Conservation (phyloP, 1,140 invertebrate genomes). For the Macrostomum lignano region DNA sequence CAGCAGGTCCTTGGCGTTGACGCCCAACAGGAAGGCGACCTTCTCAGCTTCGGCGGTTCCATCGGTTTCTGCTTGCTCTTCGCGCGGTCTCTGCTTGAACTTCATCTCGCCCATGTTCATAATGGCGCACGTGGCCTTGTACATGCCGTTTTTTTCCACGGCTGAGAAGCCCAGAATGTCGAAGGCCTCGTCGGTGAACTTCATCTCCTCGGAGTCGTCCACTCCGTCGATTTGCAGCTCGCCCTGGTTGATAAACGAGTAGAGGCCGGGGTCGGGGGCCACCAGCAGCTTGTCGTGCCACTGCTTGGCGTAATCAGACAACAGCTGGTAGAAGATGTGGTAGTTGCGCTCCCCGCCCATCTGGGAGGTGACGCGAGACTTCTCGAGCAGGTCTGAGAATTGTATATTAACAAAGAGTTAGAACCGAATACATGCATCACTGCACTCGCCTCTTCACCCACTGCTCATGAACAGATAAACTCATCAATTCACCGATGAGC, state of each 20-base stretch:
- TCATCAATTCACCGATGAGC: too few relatives aligned
- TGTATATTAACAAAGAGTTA: not conserved
- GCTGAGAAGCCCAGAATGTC: slow-evolving; percentile 81
- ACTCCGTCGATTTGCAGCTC: slow-evolving; percentile 75
- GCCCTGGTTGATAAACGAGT: slow-evolving; percentile 79
- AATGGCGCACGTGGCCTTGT: slow-evolving; percentile 77
- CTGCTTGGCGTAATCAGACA: slow-evolving; percentile 37
- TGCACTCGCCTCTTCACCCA: too few relatives aligned
- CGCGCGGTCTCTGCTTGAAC: slow-evolving; percentile 97
- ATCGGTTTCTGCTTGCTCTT: slow-evolving; percentile 94
- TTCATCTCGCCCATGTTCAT: slow-evolving; percentile 97
- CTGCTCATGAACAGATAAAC: too few relatives aligned
- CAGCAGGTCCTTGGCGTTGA: slow-evolving; percentile 33
- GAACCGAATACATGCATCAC: not conserved
- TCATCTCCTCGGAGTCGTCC: slow-evolving; percentile 79
- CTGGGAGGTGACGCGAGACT: slow-evolving; percentile 99
- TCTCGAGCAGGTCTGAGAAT: slow-evolving; percentile 72
- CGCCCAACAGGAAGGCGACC: slow-evolving; percentile 53
- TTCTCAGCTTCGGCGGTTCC: slow-evolving; percentile 75
- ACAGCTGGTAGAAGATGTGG: slow-evolving; percentile 99
- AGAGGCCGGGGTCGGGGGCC: slow-evolving; percentile 49
- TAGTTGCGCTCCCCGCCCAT: slow-evolving; percentile 78
- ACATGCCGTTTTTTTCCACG: slow-evolving; percentile 77
- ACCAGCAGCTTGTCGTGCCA: slow-evolving; percentile 48
- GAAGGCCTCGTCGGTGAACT: slow-evolving; percentile 80